Evolutionary conservation across 2,113 vertebrate species (phyloP), one percentile per base, ranked within the genome.

Genomic region (Pampusana beccarii): DNA sequence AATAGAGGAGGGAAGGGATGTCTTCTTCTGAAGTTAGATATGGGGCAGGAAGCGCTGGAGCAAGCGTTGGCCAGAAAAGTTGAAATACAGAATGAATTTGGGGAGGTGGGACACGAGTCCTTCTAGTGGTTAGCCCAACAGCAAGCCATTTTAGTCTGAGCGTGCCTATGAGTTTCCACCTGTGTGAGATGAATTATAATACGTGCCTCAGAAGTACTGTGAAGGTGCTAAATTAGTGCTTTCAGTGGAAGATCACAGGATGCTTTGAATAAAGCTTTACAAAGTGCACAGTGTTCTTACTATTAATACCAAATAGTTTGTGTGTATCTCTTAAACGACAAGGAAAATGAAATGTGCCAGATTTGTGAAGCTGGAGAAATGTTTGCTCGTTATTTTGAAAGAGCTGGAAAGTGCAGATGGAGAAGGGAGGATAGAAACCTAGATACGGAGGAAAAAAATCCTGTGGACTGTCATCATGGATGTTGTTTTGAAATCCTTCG

Each of bases 231-330:
- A 92, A 93, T 93, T 61, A 89, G 53, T 89, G 80, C 78, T 77
- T 94, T 91, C 88, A 89, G 86, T 79, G 54, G 50, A 92, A 84
- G 86, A 94, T 94, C 91, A 81, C 61, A 93, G 94, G 78, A 85
- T 89, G 80, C 91, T 93, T 96, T 85, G 88, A 95, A 91, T 92
- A 94, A 85, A 92, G 77, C 91, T 89, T 93, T 87, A 87, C 44
- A 36, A 91, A 92, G 90, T 93, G 84, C 95, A 85, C 46, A 24
- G 28, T 95, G 91, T 96, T 97, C 93, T 96, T 96, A 69, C 56
- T 96, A 92, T 96, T 96, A 95, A 97, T 95, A 95, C 54, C 72
- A 64, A 82, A 86, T 92, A 86, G 86, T 88, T 94, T 83, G 72
- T 69, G 66, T 46, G 86, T 58, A 53, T 87, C 80, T 83, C 53